Evolutionary conservation across 2,113 vertebrate genomes (phyloP).

Genomic region (Aramus guarauna): DNA sequence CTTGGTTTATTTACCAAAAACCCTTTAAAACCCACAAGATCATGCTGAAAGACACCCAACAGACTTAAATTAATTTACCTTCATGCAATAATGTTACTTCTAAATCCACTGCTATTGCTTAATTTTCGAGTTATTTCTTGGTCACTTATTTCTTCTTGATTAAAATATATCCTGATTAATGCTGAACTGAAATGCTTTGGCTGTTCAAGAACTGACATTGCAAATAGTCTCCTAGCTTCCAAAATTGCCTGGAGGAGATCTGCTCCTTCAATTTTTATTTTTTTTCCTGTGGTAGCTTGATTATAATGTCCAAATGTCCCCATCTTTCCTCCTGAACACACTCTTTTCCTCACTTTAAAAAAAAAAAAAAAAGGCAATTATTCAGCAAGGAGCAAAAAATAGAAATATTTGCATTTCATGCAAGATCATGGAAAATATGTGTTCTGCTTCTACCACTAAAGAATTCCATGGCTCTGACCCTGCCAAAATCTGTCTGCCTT

Average conservation of each 20-base stretch:
- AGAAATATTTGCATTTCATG: neutral
- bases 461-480: neutral
- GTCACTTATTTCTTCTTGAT: conserved; percentile 10
- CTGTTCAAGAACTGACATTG: neutral
- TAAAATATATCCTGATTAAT: conserved; percentile 36
- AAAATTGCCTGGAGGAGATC: neutral
- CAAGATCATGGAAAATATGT: neutral
- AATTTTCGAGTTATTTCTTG: conserved; percentile 9
- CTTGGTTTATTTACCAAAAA: neutral
- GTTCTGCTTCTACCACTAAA: neutral
- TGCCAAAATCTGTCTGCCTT: neutral
- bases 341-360: neutral
- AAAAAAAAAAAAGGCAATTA: neutral
- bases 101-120: neutral
- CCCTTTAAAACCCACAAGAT: neutral
- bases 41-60: neutral
- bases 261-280: neutral
- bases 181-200: neutral
- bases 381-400: neutral
- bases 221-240: neutral
- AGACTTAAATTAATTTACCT: neutral
- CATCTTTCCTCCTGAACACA: neutral
- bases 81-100: neutral
- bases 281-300: neutral
- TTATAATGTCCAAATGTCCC: neutral